Percentiles rank a stretch among this genome's conserved stretches.
Evolutionary conservation across 2,888 invertebrate genomes (phyloP).

Genomic region (Zygothrica quintamaculata): DNA sequence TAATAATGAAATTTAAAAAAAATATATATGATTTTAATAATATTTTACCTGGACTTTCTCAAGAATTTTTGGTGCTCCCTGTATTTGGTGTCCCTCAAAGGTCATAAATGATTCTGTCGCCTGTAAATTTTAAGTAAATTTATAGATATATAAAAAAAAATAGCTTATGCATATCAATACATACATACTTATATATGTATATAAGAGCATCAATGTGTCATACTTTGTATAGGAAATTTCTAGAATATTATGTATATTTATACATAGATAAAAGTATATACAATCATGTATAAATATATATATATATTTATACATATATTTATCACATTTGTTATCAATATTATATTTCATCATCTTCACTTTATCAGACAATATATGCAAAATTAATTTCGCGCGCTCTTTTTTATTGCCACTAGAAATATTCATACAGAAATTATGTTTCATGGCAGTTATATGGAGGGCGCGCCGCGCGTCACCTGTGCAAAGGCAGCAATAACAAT

Average conservation of each 20-base stretch:
- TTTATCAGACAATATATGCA: constrained; percentile 9
- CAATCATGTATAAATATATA: not conserved
- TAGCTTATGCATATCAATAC: constrained; percentile 9
- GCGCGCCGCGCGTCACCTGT: constrained; percentile 62
- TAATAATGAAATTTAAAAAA: not conserved
- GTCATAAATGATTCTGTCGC: constrained; percentile 97
- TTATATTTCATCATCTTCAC: not conserved
- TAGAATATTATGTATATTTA: constrained; percentile 42
- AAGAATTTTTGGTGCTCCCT: constrained; percentile 97
- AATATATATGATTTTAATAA: constrained; percentile 49
- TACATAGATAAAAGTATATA: not conserved
- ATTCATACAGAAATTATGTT: constrained; percentile 25
- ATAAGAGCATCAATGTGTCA: constrained; percentile 60
- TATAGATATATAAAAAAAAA: constrained; percentile 12
- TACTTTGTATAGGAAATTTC: constrained; percentile 56
- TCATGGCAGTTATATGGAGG: constrained; percentile 44
- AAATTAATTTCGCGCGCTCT: constrained; percentile 63
- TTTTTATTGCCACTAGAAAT: constrained; percentile 34
- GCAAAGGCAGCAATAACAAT: constrained; percentile 21
- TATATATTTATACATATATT: not conserved
- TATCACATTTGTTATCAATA: not conserved
- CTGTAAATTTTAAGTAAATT: constrained; percentile 85
- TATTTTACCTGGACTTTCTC: constrained; percentile 94
- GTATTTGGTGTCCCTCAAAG: constrained; percentile 96
- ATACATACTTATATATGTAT: constrained; percentile 19